Evolutionary conservation across 2,888 invertebrate genomes (phyloP).

Genomic region (Dione vanillae): DNA sequence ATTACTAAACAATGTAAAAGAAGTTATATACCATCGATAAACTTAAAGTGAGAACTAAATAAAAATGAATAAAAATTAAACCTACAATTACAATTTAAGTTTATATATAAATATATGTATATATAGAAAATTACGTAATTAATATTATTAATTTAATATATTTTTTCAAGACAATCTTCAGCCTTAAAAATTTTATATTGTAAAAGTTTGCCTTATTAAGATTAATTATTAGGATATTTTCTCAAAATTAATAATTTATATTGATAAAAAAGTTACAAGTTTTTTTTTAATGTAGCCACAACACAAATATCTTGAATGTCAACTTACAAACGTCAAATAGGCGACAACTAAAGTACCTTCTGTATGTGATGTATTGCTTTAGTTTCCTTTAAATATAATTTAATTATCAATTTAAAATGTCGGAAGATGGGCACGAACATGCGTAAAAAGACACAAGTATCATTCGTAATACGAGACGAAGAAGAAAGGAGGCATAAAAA

Average conservation of each 20-base stretch:
- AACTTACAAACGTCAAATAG: conserved; percentile 31
- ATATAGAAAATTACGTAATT: not conserved
- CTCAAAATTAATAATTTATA: no score
- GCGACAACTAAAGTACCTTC: conserved; percentile 32
- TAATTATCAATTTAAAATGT: conserved; percentile 67
- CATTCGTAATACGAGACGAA: conserved; percentile 98
- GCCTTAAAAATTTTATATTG: not conserved
- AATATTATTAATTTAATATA: not conserved
- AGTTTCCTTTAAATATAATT: conserved; percentile 40
- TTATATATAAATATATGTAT: no score
- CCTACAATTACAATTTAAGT: no score
- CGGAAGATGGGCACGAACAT: conserved; percentile 82
- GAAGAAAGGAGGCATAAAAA: conserved; percentile 97
- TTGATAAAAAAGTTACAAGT: not conserved
- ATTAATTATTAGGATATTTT: no score
- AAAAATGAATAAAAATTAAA: not conserved
- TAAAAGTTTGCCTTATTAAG: no score
- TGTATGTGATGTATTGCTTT: conserved; percentile 31
- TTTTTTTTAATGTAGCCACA: not conserved
- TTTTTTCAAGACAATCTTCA: not conserved
- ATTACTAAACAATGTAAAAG: no score
- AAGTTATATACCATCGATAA: no score
- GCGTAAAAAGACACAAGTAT: conserved; percentile 91
- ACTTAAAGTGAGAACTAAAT: not conserved
- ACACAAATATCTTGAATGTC: not conserved